Percentiles rank a stretch among this genome's conserved stretches.
phyloP scores from a whole-genome alignment of 1,140 invertebrate genomes.

The Metaphire vulgaris region DNA sequence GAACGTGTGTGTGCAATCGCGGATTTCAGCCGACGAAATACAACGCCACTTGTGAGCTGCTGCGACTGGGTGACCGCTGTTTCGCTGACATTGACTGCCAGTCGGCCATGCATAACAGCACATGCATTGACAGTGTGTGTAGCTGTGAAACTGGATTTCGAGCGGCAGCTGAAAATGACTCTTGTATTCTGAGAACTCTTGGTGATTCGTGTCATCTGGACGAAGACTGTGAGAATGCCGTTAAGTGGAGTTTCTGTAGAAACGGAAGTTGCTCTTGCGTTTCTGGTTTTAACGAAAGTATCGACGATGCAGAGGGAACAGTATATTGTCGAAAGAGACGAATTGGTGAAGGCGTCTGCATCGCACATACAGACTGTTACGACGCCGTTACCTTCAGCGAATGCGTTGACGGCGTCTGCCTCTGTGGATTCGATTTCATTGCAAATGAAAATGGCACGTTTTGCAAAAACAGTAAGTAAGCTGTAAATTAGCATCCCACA shows the following conservation, averaged over 20 bases:
- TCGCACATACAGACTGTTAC: constrained; percentile 32
- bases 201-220: not conserved
- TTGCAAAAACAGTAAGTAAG: not conserved
- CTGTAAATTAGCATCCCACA: no score
- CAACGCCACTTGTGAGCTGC: not conserved
- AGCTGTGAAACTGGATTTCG: not conserved
- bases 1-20: not conserved
- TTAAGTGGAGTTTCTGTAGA: constrained; percentile 21
- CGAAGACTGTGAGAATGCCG: not conserved
- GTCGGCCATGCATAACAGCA: not conserved
- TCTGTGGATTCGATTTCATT: not conserved
- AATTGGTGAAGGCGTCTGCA: constrained; percentile 31
- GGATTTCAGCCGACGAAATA: not conserved
- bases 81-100: not conserved
- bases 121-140: not conserved
- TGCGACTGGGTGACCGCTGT: not conserved
- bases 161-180: no score
- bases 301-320: constrained; percentile 13
- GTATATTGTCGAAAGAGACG: constrained; percentile 28
- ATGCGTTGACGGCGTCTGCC: not conserved
- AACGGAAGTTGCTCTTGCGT: constrained; percentile 30
- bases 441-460: not conserved
- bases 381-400: constrained; percentile 11
- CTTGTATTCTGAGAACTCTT: no score
- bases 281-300: constrained; percentile 28